Conservation (phyloP, 35 echinoderm and acorn worm species). For the Ptychodera flava region DNA sequence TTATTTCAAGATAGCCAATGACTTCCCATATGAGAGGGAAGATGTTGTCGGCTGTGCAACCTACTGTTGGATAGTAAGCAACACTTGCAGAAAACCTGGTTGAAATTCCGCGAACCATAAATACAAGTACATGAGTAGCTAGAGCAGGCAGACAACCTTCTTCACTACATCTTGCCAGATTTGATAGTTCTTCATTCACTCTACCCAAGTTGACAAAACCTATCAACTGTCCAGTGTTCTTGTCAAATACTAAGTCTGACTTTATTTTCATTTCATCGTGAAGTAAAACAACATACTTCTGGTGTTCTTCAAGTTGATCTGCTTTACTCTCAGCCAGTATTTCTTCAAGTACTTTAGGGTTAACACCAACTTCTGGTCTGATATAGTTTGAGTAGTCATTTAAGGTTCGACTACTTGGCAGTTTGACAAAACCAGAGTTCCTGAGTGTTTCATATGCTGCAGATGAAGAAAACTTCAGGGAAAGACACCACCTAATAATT, state of each 20-base stretch:
- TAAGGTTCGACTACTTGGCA: not conserved
- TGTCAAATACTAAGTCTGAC: slow-evolving; percentile 25
- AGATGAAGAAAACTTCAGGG: not conserved
- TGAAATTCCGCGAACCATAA: slow-evolving; percentile 47
- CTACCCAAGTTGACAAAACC: slow-evolving; percentile 40
- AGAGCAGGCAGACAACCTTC: not conserved
- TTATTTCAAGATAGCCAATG: slow-evolving; percentile 11
- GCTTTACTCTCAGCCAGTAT: not conserved
- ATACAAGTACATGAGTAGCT: slow-evolving; percentile 31
- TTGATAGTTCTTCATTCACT: slow-evolving; percentile 18
- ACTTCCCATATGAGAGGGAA: slow-evolving; percentile 1
- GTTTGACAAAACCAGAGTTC: not conserved
- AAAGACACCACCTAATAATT: not conserved
- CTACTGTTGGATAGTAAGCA: slow-evolving; percentile 34
- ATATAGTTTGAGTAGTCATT: not conserved
- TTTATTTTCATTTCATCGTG: slow-evolving; percentile 67
- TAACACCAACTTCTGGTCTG: not conserved
- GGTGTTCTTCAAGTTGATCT: not conserved
- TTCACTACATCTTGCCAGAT: slow-evolving; percentile 6
- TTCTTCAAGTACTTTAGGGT: slow-evolving; percentile 27
- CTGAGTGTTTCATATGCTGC: not conserved
- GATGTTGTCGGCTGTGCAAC: not conserved
- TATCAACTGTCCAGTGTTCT: slow-evolving; percentile 14
- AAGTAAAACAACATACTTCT: slow-evolving; percentile 24
- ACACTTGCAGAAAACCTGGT: slow-evolving; percentile 5